A percentile compares a stretch with the other conserved stretches of the same genome.
These are phyloP conservation scores for zebrafish (Danio rerio) DNA, from an alignment of 2,113 vertebrate species.

Conservation along the genomic window DNA sequence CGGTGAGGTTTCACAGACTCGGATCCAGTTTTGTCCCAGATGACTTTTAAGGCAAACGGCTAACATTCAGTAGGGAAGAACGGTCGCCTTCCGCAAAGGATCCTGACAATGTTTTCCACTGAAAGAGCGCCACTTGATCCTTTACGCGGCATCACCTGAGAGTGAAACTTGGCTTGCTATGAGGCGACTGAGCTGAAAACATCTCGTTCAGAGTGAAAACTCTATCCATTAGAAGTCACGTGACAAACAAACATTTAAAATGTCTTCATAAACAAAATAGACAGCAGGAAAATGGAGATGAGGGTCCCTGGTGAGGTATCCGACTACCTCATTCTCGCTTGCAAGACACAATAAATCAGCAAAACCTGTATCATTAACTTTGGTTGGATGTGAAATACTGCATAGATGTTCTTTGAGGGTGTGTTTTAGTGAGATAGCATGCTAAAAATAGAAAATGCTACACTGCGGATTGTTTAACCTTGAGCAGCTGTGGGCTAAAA, in stretches of 20 bases:
- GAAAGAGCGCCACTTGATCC: conserved; percentile 5
- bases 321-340: conserved; percentile 26
- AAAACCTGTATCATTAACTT: neutral
- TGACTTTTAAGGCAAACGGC: conserved; percentile 57
- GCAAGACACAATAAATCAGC: conserved; percentile 15
- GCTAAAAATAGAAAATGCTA: conserved; percentile 3
- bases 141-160: conserved; percentile 56
- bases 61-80: conserved; percentile 47
- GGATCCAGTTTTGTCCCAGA: conserved; percentile 77
- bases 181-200: conserved; percentile 34
- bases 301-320: conserved; percentile 11
- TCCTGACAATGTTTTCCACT: conserved; percentile 1
- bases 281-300: conserved; percentile 43
- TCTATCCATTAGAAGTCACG: conserved; percentile 17
- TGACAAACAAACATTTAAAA: neutral
- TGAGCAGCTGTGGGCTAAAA: neutral
- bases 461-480: neutral
- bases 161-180: conserved; percentile 21
- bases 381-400: conserved; percentile 40
- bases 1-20: conserved; percentile 66
- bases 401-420: neutral
- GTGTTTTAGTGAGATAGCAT: neutral
- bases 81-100: conserved; percentile 30
- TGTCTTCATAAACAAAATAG: neutral
- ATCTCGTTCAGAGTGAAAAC: neutral